Percentiles rank a stretch among this genome's conserved stretches.
Evolutionary conservation across 2,113 vertebrate species (phyloP).

Genomic region (Symphodus melops): DNA sequence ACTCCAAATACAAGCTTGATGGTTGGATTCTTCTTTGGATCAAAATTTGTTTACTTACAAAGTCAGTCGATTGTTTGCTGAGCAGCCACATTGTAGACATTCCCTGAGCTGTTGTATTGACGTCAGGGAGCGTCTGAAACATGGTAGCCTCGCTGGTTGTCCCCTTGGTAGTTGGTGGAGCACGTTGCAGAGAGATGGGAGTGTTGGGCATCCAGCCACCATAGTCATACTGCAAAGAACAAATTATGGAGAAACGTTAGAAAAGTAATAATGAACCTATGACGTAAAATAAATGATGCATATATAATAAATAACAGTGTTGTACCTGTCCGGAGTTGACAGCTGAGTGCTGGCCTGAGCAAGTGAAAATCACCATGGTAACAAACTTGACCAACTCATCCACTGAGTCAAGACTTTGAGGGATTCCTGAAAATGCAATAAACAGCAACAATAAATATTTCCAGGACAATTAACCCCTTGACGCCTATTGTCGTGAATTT

Average conservation of each 20-base stretch:
- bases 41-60: constrained; percentile 45
- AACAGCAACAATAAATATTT: background rate
- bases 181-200: constrained; percentile 55
- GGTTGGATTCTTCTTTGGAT: background rate
- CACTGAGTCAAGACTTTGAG: constrained; percentile 41
- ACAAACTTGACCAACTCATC: constrained; percentile 68
- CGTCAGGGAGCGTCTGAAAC: constrained; percentile 51
- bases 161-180: constrained; percentile 70
- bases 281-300: background rate
- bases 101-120: constrained; percentile 44
- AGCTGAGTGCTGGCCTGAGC: constrained; percentile 66
- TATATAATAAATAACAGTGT: background rate
- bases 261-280: too few species aligned
- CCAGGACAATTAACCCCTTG: too few species aligned
- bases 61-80: constrained; percentile 64
- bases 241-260: too few species aligned
- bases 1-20: background rate
- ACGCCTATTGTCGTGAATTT: too few species aligned
- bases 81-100: constrained; percentile 61
- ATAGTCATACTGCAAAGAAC: constrained; percentile 67
- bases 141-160: constrained; percentile 41
- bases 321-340: constrained; percentile 76
- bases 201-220: constrained; percentile 74
- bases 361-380: constrained; percentile 76
- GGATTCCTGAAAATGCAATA: constrained; percentile 59